phyloP scores from a whole-genome alignment of 2,888 invertebrate genomes.

The Coenonympha glycerion region DNA sequence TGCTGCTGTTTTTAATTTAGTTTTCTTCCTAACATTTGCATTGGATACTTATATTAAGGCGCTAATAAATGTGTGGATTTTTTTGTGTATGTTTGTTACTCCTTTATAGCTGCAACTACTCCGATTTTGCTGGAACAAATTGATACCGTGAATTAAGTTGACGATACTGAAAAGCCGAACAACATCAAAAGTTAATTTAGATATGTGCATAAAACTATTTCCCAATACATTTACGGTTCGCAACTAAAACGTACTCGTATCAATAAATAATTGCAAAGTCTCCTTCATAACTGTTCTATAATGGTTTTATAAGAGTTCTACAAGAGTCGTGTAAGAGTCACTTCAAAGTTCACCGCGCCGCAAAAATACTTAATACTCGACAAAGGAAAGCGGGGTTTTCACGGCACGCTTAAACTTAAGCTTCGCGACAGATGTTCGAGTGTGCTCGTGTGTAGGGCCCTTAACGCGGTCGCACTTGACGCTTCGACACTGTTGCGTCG shows the following conservation, averaged over 20 bases:
- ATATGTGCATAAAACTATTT: background rate
- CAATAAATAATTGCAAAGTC: background rate
- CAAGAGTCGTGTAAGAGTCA: conserved; percentile 10
- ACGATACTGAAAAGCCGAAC: too few species aligned
- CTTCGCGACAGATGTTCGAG: conserved; percentile 60
- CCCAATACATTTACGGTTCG: background rate
- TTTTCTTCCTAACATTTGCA: too few species aligned
- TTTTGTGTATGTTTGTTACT: too few species aligned
- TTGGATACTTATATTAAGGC: too few species aligned
- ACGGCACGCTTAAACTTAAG: conserved; percentile 29
- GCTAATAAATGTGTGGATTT: too few species aligned
- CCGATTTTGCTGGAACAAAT: too few species aligned
- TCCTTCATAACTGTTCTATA: conserved; percentile 9
- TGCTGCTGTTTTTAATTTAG: too few species aligned
- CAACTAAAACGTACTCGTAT: conserved; percentile 5
- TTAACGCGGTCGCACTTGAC: conserved; percentile 42
- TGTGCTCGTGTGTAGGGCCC: conserved; percentile 47
- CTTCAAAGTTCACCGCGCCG: conserved; percentile 23
- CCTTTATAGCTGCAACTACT: too few species aligned
- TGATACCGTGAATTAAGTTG: too few species aligned
- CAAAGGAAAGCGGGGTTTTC: conserved; percentile 23
- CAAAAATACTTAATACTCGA: conserved; percentile 26
- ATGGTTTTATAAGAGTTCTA: conserved; percentile 7
- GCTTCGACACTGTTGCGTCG: conserved; percentile 23
- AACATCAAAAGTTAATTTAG: too few species aligned